A percentile compares a stretch with the other conserved stretches of the same genome.
phyloP scores from a whole-genome alignment of 2,888 invertebrate genomes.

The Eledona agricola region DNA sequence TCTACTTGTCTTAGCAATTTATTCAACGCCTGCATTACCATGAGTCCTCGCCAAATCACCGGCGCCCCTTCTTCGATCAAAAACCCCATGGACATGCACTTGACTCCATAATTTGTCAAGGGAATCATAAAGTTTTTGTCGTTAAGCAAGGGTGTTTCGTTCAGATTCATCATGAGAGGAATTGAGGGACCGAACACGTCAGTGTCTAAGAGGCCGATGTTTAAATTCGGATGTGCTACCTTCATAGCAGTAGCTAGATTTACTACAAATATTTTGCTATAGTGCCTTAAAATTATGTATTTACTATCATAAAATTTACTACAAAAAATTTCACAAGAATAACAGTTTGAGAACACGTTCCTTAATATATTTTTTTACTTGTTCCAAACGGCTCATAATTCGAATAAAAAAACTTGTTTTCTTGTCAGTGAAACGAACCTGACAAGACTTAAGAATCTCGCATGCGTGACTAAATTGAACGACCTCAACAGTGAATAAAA shows the following conservation, averaged over 20 bases:
- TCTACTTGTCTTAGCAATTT: slow-evolving; percentile 84
- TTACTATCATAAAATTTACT: no score
- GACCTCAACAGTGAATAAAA: no score
- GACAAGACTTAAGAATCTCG: no score
- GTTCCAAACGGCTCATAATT: no score
- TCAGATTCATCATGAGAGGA: slow-evolving; percentile 93
- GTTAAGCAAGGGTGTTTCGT: slow-evolving; percentile 81
- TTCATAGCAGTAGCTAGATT: slow-evolving; percentile 87
- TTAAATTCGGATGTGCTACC: slow-evolving; percentile 69
- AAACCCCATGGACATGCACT: slow-evolving; percentile 98
- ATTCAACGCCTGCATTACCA: slow-evolving; percentile 96
- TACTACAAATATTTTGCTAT: slow-evolving; percentile 66
- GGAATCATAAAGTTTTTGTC: slow-evolving; percentile 86
- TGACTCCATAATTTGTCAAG: slow-evolving; percentile 88
- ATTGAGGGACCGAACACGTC: slow-evolving; percentile 96
- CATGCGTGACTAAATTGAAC: no score
- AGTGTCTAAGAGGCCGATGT: slow-evolving; percentile 88
- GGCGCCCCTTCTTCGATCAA: slow-evolving; percentile 85
- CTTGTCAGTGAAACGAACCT: no score
- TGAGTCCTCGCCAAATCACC: slow-evolving; percentile 93
- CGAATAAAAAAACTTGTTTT: no score
- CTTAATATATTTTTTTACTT: no score
- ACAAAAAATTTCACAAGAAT: no score
- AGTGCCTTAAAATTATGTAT: no score
- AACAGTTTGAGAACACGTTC: no score